These are phyloP conservation scores for Amphipyra berbera DNA, from an alignment of 2,888 invertebrate species.

Conservation along the genomic window DNA sequence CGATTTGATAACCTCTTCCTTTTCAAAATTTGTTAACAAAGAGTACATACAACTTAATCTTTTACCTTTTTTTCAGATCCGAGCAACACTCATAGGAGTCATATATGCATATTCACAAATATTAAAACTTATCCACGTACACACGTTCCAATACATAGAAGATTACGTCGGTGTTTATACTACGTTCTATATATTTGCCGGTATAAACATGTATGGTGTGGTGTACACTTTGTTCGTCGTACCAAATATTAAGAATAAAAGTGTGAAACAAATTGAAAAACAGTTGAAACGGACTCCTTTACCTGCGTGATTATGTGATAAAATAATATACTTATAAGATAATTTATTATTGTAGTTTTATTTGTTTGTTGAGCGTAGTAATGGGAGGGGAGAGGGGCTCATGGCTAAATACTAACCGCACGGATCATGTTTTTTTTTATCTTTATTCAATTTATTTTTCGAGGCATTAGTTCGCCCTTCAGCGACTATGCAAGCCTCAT, in stretches of 20 bases:
- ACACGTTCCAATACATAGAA: constrained; percentile 77
- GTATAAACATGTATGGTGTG: constrained; percentile 77
- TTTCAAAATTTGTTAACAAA: too few relatives aligned
- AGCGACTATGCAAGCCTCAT: too few relatives aligned
- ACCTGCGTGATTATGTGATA: constrained; percentile 62
- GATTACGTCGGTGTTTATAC: constrained; percentile 77
- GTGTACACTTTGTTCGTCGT: constrained; percentile 76
- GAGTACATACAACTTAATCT: too few relatives aligned
- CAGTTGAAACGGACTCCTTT: constrained; percentile 77
- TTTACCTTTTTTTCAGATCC: constrained; percentile 71
- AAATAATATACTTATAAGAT: not conserved
- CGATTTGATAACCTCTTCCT: too few relatives aligned
- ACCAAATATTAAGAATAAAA: constrained; percentile 72
- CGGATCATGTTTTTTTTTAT: too few relatives aligned
- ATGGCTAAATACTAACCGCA: too few relatives aligned
- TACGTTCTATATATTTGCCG: constrained; percentile 77
- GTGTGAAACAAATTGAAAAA: constrained; percentile 75
- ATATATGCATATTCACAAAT: constrained; percentile 75
- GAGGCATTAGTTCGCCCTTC: too few relatives aligned
- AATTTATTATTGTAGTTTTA: constrained; percentile 8
- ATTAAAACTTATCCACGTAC: constrained; percentile 74
- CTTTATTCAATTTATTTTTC: too few relatives aligned
- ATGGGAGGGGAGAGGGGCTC: too few relatives aligned
- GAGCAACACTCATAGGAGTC: constrained; percentile 71
- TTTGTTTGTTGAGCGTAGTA: too few relatives aligned